phyloP scores from a whole-genome alignment of 35 echinoderm and acorn worm genomes.

The Patiria miniata region DNA sequence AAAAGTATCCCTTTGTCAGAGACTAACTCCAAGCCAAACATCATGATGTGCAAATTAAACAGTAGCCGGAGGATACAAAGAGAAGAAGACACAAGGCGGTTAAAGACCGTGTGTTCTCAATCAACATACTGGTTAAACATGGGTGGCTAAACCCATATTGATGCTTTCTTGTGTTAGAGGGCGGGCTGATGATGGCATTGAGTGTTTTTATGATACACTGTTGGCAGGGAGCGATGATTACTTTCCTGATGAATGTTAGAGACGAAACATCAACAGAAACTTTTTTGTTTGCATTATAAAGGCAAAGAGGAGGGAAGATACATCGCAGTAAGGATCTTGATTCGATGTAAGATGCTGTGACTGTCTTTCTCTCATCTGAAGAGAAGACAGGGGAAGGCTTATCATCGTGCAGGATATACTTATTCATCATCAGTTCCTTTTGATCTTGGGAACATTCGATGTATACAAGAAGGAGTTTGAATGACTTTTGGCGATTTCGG shows the following conservation, averaged over 20 bases:
- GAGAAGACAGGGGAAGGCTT: too few species aligned
- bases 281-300: too few species aligned
- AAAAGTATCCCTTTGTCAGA: slow-evolving; percentile 18
- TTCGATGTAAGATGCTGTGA: too few species aligned
- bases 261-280: too few species aligned
- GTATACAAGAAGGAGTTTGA: too few species aligned
- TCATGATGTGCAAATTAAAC: slow-evolving; percentile 1
- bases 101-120: not conserved
- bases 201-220: not conserved
- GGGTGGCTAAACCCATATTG: not conserved
- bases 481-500: too few species aligned
- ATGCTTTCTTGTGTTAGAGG: not conserved
- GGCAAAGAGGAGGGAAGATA: too few species aligned
- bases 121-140: slow-evolving; percentile 7
- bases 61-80: not conserved
- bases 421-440: too few species aligned
- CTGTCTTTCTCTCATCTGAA: too few species aligned
- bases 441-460: too few species aligned
- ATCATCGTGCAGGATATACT: too few species aligned
- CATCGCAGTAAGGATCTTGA: too few species aligned
- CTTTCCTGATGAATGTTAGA: slow-evolving; percentile 6
- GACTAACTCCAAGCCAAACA: slow-evolving; percentile 4
- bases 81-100: not conserved
- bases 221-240: slow-evolving; percentile 12
- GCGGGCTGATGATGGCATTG: not conserved